Evolutionary conservation across 2,888 invertebrate genomes (phyloP).

Genomic region (Stenolophus ochropezus): DNA sequence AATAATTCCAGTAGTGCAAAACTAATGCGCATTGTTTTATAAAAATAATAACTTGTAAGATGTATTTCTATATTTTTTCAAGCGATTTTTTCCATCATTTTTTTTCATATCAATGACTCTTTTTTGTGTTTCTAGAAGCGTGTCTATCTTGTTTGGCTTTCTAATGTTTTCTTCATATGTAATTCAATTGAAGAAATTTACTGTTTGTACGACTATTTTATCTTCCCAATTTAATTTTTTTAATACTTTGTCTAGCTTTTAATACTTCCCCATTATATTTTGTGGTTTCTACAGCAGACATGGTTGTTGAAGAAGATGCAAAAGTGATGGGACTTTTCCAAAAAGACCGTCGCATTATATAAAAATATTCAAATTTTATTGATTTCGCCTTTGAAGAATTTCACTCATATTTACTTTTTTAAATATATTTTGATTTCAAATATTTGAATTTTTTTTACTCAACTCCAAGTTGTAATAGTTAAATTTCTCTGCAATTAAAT

Average conservation of each 20-base stretch:
- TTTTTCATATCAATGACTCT: neutral
- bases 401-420: too few relatives aligned
- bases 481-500: too few relatives aligned
- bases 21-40: too few relatives aligned
- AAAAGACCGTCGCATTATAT: slow-evolving; percentile 60
- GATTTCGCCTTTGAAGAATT: too few relatives aligned
- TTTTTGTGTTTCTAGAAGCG: neutral
- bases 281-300: neutral
- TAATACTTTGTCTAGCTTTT: too few relatives aligned
- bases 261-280: neutral
- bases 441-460: too few relatives aligned
- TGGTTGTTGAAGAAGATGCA: neutral
- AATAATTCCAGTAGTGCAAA: too few relatives aligned
- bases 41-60: neutral
- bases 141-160: neutral
- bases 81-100: neutral
- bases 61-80: neutral
- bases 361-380: slow-evolving; percentile 61
- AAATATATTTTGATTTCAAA: too few relatives aligned
- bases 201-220: neutral
- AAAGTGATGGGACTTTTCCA: too few relatives aligned
- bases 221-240: too few relatives aligned
- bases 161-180: neutral
- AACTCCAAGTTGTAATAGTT: too few relatives aligned
- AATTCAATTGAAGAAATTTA: neutral